phyloP scores from a whole-genome alignment of 2,888 invertebrate genomes.

The Stenodera caucasica region DNA sequence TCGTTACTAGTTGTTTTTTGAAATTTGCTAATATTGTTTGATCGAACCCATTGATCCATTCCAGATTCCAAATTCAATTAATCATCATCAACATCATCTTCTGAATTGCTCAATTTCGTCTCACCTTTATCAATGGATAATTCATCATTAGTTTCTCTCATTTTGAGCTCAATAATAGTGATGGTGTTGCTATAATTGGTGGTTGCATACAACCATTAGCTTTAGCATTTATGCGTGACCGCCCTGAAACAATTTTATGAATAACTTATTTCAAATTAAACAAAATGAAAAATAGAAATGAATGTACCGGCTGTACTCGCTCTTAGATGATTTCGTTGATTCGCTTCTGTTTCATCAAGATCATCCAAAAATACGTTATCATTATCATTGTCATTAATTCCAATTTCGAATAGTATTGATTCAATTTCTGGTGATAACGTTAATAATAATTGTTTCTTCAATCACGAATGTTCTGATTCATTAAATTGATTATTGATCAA shows the following conservation, averaged over 20 bases:
- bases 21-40: slow-evolving; percentile 47
- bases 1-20: slow-evolving; percentile 52
- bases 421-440: slow-evolving; percentile 62
- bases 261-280: background rate
- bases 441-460: slow-evolving; percentile 70
- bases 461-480: slow-evolving; percentile 76
- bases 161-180: slow-evolving; percentile 49
- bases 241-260: slow-evolving; percentile 28
- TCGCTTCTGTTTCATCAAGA: slow-evolving; percentile 8
- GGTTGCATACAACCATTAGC: slow-evolving; percentile 48
- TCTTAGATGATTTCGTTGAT: slow-evolving; percentile 57
- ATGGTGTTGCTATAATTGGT: slow-evolving; percentile 46
- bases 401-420: slow-evolving; percentile 55
- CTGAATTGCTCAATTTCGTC: slow-evolving; percentile 52
- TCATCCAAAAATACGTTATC: slow-evolving; percentile 39
- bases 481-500: slow-evolving; percentile 83
- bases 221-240: slow-evolving; percentile 32
- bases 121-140: slow-evolving; percentile 54
- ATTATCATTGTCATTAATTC: slow-evolving; percentile 24
- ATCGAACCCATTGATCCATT: slow-evolving; percentile 43
- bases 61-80: slow-evolving; percentile 51
- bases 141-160: slow-evolving; percentile 53
- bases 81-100: slow-evolving; percentile 54
- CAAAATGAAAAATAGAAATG: slow-evolving; percentile 2
- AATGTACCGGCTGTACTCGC: slow-evolving; percentile 62